These are phyloP conservation scores for Temnothorax curvispinosus DNA, from an alignment of 1,140 invertebrate species.

Conservation along the genomic window DNA sequence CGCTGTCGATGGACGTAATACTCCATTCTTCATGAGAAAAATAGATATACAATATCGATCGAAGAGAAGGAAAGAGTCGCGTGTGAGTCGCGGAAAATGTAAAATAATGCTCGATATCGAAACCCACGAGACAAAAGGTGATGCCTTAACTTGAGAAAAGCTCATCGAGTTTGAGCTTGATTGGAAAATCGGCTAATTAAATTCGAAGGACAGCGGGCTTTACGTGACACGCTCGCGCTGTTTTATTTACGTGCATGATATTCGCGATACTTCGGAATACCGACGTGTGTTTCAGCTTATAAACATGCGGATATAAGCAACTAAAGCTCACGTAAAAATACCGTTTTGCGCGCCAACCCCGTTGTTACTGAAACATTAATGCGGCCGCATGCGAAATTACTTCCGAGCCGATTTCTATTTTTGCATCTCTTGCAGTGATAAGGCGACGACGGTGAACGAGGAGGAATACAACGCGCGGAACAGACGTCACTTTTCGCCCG, in stretches of 20 bases:
- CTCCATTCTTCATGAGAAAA: neutral
- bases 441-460: constrained; percentile 74
- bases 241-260: constrained; percentile 12
- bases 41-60: constrained; percentile 14
- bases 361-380: constrained; percentile 6
- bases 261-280: neutral
- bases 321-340: neutral
- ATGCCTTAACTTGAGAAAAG: neutral
- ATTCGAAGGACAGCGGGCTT: neutral
- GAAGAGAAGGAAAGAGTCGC: neutral
- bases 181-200: neutral
- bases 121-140: neutral
- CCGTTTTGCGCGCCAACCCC: neutral
- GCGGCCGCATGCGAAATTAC: neutral
- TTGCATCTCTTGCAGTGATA: constrained; percentile 77
- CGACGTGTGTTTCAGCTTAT: neutral
- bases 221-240: neutral
- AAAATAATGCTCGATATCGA: neutral
- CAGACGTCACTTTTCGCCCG: constrained; percentile 69
- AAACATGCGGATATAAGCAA: neutral
- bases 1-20: neutral
- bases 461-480: constrained; percentile 77
- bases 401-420: constrained; percentile 14
- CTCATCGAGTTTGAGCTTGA: neutral
- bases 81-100: neutral